These are phyloP conservation scores for Scaptodrosophila latifasciaeformis DNA, from an alignment of 2,888 invertebrate genomes.

Conservation along the genomic window DNA sequence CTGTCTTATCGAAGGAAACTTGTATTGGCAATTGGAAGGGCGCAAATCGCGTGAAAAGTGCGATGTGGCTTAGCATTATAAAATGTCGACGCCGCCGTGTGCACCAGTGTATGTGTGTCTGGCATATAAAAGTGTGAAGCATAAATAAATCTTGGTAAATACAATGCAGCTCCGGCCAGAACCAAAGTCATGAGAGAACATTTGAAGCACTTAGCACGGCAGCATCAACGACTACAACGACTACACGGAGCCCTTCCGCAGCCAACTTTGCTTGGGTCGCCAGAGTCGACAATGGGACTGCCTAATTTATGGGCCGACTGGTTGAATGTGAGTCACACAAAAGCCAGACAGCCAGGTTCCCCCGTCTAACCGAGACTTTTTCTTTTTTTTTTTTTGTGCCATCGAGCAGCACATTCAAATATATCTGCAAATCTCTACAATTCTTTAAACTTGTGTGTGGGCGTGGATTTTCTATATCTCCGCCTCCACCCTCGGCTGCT, in stretches of 20 bases:
- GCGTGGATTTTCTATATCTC: neutral
- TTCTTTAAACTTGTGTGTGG: too few species aligned
- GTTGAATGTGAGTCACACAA: neutral
- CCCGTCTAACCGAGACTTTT: too few species aligned
- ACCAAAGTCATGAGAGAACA: conserved; percentile 22
- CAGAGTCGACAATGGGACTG: conserved; percentile 35
- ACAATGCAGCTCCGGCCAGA: conserved; percentile 19
- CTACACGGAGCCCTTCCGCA: too few species aligned
- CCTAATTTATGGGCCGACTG: conserved; percentile 54
- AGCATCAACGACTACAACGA: too few species aligned
- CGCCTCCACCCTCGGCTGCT: neutral
- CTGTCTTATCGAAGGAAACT: too few species aligned
- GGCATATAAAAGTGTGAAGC: conserved; percentile 47
- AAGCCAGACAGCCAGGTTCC: neutral
- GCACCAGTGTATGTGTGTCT: neutral
- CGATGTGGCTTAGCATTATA: conserved; percentile 2
- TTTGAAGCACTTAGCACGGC: conserved; percentile 51
- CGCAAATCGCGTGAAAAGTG: neutral
- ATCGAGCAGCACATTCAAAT: neutral
- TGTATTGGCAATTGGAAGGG: too few species aligned
- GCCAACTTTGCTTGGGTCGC: too few species aligned
- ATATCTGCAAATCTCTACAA: neutral
- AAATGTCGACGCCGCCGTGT: neutral
- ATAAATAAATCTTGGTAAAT: conserved; percentile 46
- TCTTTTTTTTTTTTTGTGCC: too few species aligned